These are phyloP conservation scores for Pheosia gnoma DNA, from an alignment of 2,888 invertebrate species.

Conservation along the genomic window DNA sequence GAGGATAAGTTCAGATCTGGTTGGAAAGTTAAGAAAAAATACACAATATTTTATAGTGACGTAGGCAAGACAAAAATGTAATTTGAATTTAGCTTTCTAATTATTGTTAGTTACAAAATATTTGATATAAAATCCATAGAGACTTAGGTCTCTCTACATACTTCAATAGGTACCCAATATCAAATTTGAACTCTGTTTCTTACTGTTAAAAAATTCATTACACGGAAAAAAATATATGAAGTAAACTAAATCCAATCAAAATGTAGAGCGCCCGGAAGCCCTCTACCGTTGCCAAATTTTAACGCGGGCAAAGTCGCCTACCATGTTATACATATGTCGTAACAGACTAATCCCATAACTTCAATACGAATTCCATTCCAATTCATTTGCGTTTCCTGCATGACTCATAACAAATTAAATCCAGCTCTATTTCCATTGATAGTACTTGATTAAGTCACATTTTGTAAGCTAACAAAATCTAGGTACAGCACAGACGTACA, in stretches of 20 bases:
- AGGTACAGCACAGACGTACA: neutral
- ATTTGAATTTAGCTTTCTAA: too few species aligned
- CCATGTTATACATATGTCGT: neutral
- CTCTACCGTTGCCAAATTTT: neutral
- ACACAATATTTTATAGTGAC: too few species aligned
- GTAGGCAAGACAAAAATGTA: too few species aligned
- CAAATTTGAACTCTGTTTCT: too few species aligned
- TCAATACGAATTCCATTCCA: conserved; percentile 1
- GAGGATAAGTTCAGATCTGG: too few species aligned
- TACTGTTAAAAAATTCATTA: too few species aligned
- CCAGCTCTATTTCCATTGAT: neutral
- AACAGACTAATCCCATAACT: neutral
- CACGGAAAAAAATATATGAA: neutral
- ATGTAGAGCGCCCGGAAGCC: neutral
- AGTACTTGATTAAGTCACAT: neutral
- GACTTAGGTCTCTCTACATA: too few species aligned
- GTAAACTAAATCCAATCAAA: neutral
- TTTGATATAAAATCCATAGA: too few species aligned
- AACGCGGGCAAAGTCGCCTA: neutral
- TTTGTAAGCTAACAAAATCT: neutral
- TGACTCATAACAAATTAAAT: conserved; percentile 6
- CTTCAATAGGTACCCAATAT: too few species aligned
- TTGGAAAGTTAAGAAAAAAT: too few species aligned
- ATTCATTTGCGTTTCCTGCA: conserved; percentile 5
- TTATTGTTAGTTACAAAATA: too few species aligned